Conservation (phyloP, 2,113 vertebrate species). For the Microcebus murinus region DNA sequence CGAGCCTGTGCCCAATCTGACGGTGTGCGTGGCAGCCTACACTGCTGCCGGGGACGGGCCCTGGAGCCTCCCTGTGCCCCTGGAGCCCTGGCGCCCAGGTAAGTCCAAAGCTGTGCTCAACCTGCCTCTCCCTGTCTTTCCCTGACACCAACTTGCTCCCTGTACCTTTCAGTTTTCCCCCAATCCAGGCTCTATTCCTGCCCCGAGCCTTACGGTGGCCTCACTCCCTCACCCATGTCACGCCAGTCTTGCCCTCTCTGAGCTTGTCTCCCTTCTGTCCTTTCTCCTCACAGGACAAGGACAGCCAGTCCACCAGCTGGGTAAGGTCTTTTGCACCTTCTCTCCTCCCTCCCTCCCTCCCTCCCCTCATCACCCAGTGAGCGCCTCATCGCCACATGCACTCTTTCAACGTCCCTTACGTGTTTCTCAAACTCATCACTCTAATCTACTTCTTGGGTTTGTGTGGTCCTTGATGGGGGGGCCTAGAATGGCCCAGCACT, state of each 20-base stretch:
- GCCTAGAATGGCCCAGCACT: background rate
- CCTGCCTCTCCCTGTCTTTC: background rate
- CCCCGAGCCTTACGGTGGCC: background rate
- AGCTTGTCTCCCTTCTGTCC: slow-evolving; percentile 63
- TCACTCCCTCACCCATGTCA: background rate
- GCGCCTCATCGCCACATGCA: background rate
- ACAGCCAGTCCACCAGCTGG: slow-evolving; percentile 74
- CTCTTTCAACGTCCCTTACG: background rate
- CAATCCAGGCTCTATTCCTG: background rate
- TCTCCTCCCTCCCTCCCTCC: background rate
- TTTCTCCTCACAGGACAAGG: slow-evolving; percentile 77
- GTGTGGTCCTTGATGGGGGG: background rate
- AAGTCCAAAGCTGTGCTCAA: slow-evolving; percentile 49
- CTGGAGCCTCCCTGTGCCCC: slow-evolving; percentile 87
- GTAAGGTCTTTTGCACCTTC: slow-evolving; percentile 59
- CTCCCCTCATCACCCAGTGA: background rate
- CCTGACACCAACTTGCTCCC: background rate
- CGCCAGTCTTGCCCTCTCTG: slow-evolving; percentile 36
- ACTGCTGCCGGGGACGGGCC: slow-evolving; percentile 91
- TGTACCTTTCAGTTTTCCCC: background rate
- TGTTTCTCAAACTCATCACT: background rate
- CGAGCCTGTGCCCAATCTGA: slow-evolving; percentile 87
- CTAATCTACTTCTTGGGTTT: background rate
- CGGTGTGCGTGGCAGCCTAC: slow-evolving; percentile 89
- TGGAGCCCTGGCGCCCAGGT: slow-evolving; percentile 82